Evolutionary conservation across 1,140 invertebrate species (phyloP), one percentile per base, ranked within the genome.

Genomic region (Drosophila kurseongensis): DNA sequence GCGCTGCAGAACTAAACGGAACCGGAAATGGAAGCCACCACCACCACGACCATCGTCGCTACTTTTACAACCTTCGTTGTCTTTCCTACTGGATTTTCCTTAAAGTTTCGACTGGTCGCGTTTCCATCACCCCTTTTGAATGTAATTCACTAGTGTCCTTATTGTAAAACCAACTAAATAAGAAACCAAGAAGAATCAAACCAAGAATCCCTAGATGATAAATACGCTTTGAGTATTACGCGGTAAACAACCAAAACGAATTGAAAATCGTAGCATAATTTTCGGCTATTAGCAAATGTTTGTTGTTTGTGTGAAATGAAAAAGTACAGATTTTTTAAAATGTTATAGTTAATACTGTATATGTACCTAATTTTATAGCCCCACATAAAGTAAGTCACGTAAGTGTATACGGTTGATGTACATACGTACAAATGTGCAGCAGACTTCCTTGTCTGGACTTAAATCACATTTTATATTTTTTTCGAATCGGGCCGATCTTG

Each of bases 61-160:
- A 68, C 61, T 51, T 56, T 65, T 42, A 48, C 32, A 52, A 38
- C 51, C 27, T 29, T 45, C 40, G 13, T 50, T 32, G 38, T 41
- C 50, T 38, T 36, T 45, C 57, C 16, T 44, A 23, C 32, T 27
- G 44, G 8, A 29, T 41, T 44, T 59, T 48, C 13, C 16, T 48
- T 23, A 56, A 61, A 66, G 32, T 62, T 55, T 54, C 6, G 14
- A 32, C 41, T 61, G 47, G 72, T 61, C 48, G 60, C 45, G 44
- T 41, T 59, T 48, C 56, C 69, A 75, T 71, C 41, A 62, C 44
- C 61, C 62, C 48, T 76, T 67, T 75, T 52, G 61, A 68, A 80
- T 79, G 73, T 84, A 76, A 63, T 77, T 75, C 76, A 84, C 72
- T 85, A 50, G 81, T 88, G 84, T 83, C 83, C 83, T 88, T 88